Conservation (phyloP, 2,113 vertebrate genomes). For the Cavia porcellus region DNA sequence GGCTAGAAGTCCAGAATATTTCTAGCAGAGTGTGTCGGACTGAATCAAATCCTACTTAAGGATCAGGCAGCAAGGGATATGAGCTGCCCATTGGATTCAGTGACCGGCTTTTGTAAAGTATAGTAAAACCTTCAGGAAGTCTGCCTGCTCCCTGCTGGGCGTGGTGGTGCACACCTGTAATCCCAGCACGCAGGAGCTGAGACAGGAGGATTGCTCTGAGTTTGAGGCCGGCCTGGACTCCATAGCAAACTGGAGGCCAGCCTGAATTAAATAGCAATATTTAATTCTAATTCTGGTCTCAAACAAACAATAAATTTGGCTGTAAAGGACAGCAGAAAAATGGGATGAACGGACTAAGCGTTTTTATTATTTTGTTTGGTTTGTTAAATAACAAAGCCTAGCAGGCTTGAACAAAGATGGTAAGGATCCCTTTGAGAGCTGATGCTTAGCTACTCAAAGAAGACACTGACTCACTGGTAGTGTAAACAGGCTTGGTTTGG, state of each 20-base stretch:
- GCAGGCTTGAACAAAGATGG: background rate
- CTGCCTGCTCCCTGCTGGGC: background rate
- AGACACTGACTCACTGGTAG: background rate
- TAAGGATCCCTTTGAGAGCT: background rate
- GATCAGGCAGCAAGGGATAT: background rate
- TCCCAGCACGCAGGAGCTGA: background rate
- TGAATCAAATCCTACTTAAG: background rate
- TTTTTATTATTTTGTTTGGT: background rate
- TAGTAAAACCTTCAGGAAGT: background rate
- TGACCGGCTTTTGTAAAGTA: background rate
- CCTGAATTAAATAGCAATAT: background rate
- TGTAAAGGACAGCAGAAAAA: background rate
- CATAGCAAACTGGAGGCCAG: background rate
- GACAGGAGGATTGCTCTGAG: background rate
- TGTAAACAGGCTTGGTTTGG: background rate
- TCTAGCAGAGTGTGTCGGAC: background rate
- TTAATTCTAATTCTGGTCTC: background rate
- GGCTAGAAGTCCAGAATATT: background rate
- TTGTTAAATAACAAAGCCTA: background rate
- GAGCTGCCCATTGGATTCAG: background rate
- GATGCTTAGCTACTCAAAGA: background rate
- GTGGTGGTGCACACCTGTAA: background rate
- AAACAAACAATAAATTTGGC: background rate
- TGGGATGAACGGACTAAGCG: background rate
- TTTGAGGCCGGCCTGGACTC: background rate